phyloP scores from a whole-genome alignment of 2,113 vertebrate genomes.

The Sylvia atricapilla region DNA sequence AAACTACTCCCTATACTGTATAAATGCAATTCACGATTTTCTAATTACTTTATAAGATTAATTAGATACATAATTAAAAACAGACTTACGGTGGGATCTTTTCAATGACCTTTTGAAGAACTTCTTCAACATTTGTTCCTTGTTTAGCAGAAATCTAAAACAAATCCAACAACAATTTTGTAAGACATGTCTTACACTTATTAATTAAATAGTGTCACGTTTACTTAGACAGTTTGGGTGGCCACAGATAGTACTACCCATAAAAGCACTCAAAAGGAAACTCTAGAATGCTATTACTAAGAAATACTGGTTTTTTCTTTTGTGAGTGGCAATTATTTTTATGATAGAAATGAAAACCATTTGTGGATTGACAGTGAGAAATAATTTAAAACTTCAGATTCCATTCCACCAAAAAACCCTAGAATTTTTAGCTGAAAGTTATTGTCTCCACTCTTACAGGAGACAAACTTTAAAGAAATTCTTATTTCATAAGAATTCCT shows the following conservation, averaged over 20 bases:
- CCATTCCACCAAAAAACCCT: background rate
- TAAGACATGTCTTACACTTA: background rate
- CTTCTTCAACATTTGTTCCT: conserved; percentile 88
- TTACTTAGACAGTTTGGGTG: background rate
- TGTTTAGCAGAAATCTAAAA: conserved; percentile 94
- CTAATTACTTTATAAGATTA: background rate
- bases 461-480: background rate
- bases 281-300: background rate
- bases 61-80: background rate
- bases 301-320: background rate
- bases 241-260: background rate
- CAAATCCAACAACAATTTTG: background rate
- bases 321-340: background rate
- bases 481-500: accelerated
- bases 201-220: background rate
- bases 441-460: background rate
- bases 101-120: conserved; percentile 86
- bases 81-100: conserved; percentile 90
- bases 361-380: background rate
- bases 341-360: background rate
- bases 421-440: background rate
- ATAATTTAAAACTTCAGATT: background rate
- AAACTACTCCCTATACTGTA: background rate
- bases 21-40: background rate
- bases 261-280: background rate